Base-by-base conservation (phyloP, 1,140 invertebrate genomes). In the Drosophila nannoptera region DNA sequence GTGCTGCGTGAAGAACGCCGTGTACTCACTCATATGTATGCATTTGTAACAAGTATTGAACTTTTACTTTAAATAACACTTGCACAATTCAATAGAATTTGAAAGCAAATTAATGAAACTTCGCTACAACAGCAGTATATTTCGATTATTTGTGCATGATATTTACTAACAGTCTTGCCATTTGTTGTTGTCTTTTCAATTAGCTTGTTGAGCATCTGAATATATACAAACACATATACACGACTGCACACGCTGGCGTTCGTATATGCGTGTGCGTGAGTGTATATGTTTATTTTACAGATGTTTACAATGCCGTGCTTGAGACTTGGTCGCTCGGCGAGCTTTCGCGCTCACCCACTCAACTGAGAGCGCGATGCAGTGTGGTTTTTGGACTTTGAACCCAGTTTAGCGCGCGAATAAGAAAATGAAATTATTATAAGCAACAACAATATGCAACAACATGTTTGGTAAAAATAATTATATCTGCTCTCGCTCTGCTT, bases 381-480 rank as follows among this genome's bases (percentile, higher is more conserved):
- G 52, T 55, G 31, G 11, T 33, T 49, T 73, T 69, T 77, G 78
- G 81, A 84, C 80, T 84, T 84, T 84, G 80, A 77, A 84, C 80
- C 70, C 55, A 33, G 69, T 55, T 75, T 62, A 78, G 68, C 75
- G 60, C 73, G 69, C 73, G 63, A 84, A 58, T 76, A 68, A 81
- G 63, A 48, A 77, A 74, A 63, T 76, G 31, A 68, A 43, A 31
- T 43, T 48, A 56, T 64, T 68, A 73, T 16, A 67, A 74, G 50
- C 40, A 77, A 74, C 69, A 69, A 50, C 16, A 70, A 38, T 42
- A 46, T 22, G 36, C n/a, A 56, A 35, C 42, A 59, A 66, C 22
- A 16, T 42, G 66, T 83, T 48, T 84, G 75, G 80, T 84, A 84
- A 83, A 66, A 72, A 66, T 78, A 69, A 50, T 46, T 40, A 48